Percentiles rank a stretch among this genome's conserved stretches.
Evolutionary conservation across 1,140 invertebrate genomes (phyloP).

Genomic region (Telenomus remus): DNA sequence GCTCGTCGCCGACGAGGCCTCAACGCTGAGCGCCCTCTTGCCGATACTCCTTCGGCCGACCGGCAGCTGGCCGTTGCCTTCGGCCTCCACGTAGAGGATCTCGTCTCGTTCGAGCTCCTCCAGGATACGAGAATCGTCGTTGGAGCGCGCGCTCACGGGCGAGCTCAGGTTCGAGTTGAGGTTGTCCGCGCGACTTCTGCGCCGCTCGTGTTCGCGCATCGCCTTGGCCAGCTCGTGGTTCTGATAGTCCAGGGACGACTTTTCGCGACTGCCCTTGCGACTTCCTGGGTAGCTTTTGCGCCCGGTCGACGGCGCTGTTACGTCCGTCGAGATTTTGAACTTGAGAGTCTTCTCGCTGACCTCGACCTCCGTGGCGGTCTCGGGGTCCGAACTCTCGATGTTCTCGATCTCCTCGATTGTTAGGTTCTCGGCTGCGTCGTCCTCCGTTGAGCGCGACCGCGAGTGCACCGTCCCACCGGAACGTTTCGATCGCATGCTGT

Average conservation of each 20-base stretch:
- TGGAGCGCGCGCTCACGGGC: constrained; percentile 65
- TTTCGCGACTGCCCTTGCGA: constrained; percentile 78
- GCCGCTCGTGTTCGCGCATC: constrained; percentile 67
- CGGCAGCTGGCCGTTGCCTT: constrained; percentile 24
- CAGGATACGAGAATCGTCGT: constrained; percentile 65
- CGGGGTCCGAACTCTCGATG: constrained; percentile 80
- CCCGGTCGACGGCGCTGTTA: constrained; percentile 67
- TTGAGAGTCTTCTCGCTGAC: constrained; percentile 85
- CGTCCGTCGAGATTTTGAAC: constrained; percentile 84
- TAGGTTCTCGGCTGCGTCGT: constrained; percentile 74
- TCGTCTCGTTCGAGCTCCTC: constrained; percentile 68
- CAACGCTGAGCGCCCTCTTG: constrained; percentile 31
- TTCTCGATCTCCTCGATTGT: constrained; percentile 78
- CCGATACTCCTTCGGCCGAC: constrained; percentile 25
- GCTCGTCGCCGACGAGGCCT: constrained; percentile 3
- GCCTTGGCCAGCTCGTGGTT: constrained; percentile 70
- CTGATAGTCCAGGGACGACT: constrained; percentile 70
- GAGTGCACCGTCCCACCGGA: constrained; percentile 65
- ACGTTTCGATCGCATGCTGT: constrained; percentile 76
- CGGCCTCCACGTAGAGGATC: constrained; percentile 43
- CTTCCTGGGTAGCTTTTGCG: constrained; percentile 79
- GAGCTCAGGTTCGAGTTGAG: constrained; percentile 68
- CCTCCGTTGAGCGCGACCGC: constrained; percentile 73
- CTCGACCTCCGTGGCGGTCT: constrained; percentile 85
- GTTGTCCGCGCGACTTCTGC: constrained; percentile 65